Percentiles rank a stretch among this genome's conserved stretches.
Evolutionary conservation across 92 coral and sea anemone species (phyloP).

Genomic region (Pocillopora grandis): DNA sequence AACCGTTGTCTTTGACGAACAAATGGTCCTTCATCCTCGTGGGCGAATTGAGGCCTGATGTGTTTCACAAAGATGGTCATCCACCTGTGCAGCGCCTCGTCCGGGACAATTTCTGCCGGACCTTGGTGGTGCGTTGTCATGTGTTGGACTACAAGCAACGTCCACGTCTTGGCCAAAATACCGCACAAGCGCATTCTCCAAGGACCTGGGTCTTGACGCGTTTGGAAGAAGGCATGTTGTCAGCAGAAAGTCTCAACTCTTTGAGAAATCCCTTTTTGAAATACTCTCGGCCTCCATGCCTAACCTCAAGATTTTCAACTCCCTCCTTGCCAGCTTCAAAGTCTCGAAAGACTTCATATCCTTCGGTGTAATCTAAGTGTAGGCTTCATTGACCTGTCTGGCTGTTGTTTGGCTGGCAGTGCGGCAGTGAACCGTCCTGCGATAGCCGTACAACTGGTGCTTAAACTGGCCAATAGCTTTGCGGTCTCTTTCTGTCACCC

Average conservation of each 20-base stretch:
- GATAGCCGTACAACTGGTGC: background rate
- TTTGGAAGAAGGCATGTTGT: background rate
- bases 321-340: background rate
- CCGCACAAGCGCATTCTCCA: background rate
- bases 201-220: background rate
- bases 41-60: background rate
- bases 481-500: background rate
- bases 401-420: background rate
- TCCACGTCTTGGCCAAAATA: background rate
- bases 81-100: background rate
- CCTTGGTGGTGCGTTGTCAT: constrained; percentile 10
- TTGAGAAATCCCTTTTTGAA: background rate
- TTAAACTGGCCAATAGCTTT: background rate
- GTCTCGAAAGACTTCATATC: background rate
- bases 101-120: background rate
- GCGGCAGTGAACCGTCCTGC: background rate
- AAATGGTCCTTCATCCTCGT: background rate
- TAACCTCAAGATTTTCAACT: background rate
- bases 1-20: background rate
- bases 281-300: background rate
- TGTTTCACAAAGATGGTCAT: background rate
- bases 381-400: background rate
- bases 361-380: background rate
- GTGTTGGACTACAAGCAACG: background rate
- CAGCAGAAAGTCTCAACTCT: background rate